Evolutionary conservation across 1,140 invertebrate genomes (phyloP), one percentile per base, ranked within the genome.

Genomic region (Cepaea nemoralis): DNA sequence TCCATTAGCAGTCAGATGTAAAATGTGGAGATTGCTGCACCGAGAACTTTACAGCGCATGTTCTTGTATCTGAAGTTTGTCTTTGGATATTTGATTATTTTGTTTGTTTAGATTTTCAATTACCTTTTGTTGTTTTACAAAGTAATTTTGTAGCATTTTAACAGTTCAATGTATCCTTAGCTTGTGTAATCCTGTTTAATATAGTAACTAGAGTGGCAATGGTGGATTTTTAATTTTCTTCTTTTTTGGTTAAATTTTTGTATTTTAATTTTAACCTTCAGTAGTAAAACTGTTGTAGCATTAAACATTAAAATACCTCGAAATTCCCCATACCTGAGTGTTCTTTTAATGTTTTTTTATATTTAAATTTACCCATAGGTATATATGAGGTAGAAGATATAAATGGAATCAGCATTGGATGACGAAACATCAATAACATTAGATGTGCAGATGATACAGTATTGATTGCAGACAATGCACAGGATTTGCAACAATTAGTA

Each of bases 21-120:
- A 86, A 87, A 86, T 87, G 87, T 87, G 80, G 80, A 82, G 87
- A 85, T 82, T 87, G 87, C 84, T 87, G 85, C 87, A 87, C 80
- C 80, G 55, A 82, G 76, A 70, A 78, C 73, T 80, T 39, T 48
- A 6, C 45, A 63, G 10, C 31, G 76, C 76, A 77, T 77, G 55
- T 55, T 55, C 50, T 22, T 55, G 22, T 55, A 55, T 55, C 50
- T 55, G 50, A 22, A 55, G 22, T 22, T 22, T 55, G 19, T 55
- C n/a, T 22, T 24, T 55, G 22, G 22, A 55, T 55, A 10, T 19
- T 24, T 22, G 22, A 19, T n/a, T n/a, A n/a, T n/a, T n/a, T n/a
- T n/a, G n/a, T n/a, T n/a, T 55, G 50, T 55, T 55, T 55, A 55
- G 50, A 55, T 19, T 19, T 22, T 55, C 22, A 55, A 24, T 55